A percentile compares a stretch with the other conserved stretches of the same genome.
Conservation (phyloP, 2,888 invertebrate species). For the Sclerodermus sp. region DNA sequence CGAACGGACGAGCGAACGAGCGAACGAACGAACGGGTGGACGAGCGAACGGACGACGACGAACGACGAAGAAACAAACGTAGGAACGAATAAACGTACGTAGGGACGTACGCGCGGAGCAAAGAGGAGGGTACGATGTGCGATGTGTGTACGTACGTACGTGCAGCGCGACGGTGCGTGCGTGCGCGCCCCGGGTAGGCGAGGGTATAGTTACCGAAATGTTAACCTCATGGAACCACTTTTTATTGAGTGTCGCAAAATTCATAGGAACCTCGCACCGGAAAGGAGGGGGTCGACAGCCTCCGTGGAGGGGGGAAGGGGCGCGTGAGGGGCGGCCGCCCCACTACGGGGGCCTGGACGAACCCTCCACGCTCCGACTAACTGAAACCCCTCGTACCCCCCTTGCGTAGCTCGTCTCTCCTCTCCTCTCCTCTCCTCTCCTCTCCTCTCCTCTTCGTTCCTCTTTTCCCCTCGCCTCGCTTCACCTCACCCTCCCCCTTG, state of each 20-base stretch:
- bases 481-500: constrained; percentile 6
- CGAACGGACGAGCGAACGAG: too few relatives aligned
- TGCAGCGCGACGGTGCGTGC: constrained; percentile 27
- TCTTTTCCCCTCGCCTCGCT: constrained; percentile 9
- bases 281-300: constrained; percentile 38
- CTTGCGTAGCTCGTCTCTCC: constrained; percentile 20
- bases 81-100: too few relatives aligned
- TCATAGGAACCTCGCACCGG: constrained; percentile 61
- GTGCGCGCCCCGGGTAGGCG: constrained; percentile 46
- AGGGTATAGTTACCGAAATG: constrained; percentile 60
- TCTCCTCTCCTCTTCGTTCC: constrained; percentile 18
- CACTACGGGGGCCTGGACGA: constrained; percentile 24
- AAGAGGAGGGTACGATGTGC: background rate
- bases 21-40: too few relatives aligned
- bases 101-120: too few relatives aligned
- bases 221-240: constrained; percentile 67
- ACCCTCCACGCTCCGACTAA: constrained; percentile 24
- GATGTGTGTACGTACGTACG: constrained; percentile 2
- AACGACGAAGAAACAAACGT: too few relatives aligned
- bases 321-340: constrained; percentile 35
- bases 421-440: background rate
- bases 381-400: constrained; percentile 8
- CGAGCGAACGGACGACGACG: too few relatives aligned
- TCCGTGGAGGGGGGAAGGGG: constrained; percentile 32
- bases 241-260: constrained; percentile 66